Evolutionary conservation across 2,888 invertebrate species (phyloP).

Genomic region (Lasioglossum pauxillum): DNA sequence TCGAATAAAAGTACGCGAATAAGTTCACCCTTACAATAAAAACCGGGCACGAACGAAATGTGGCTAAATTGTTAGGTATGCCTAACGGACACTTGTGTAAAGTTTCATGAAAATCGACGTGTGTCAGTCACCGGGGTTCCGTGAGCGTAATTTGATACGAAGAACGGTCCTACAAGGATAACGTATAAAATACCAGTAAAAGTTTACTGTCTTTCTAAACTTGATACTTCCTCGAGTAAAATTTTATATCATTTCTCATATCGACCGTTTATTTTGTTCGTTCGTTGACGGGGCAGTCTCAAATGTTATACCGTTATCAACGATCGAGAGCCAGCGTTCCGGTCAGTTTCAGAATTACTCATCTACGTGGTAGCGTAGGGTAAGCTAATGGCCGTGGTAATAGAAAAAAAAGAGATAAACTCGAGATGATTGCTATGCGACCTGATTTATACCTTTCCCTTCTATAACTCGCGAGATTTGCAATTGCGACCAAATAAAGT

Average conservation of each 20-base stretch:
- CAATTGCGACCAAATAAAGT: constrained; percentile 43
- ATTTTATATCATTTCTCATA: constrained; percentile 4
- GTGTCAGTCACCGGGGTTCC: too few relatives aligned
- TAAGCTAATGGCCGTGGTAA: constrained; percentile 47
- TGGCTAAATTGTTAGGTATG: too few relatives aligned
- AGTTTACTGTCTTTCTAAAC: background rate
- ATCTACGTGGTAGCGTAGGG: constrained; percentile 28
- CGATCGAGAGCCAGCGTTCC: constrained; percentile 49
- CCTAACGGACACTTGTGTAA: too few relatives aligned
- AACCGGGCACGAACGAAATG: too few relatives aligned
- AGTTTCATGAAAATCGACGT: too few relatives aligned
- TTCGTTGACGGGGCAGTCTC: constrained; percentile 26
- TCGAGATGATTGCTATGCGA: constrained; percentile 52
- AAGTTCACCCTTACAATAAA: too few relatives aligned
- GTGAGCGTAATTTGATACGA: background rate
- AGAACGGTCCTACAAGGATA: background rate
- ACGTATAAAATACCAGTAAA: background rate
- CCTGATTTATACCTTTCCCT: constrained; percentile 56
- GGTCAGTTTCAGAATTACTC: constrained; percentile 58
- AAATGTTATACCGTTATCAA: constrained; percentile 49
- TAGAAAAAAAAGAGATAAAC: constrained; percentile 55
- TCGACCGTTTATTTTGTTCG: background rate
- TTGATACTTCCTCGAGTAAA: background rate
- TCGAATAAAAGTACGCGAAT: too few relatives aligned
- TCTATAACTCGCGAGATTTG: constrained; percentile 25